Percentiles rank a stretch among this genome's conserved stretches.
Evolutionary conservation across 2,797 vertebrate genomes (phyloP).

Genomic region (Serranus cabrilla): DNA sequence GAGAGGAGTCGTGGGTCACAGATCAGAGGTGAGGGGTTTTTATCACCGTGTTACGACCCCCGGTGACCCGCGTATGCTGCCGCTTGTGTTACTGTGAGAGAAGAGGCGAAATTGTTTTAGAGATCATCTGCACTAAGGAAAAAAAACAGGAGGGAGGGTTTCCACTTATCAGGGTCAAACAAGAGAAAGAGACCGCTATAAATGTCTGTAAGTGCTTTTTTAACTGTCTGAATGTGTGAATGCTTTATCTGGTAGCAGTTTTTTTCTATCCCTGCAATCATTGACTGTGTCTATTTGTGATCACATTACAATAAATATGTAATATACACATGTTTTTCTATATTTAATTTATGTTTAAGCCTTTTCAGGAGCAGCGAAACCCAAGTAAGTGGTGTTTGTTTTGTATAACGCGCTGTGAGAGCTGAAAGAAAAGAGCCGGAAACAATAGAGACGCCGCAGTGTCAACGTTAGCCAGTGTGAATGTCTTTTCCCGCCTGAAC

Average conservation of each 20-base stretch:
- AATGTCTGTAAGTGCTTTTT: slow-evolving; percentile 44
- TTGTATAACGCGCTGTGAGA: slow-evolving; percentile 5
- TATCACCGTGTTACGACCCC: slow-evolving; percentile 75
- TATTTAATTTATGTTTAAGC: neutral
- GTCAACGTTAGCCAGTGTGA: slow-evolving; percentile 36
- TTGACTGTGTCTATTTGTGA: slow-evolving; percentile 33
- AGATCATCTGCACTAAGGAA: slow-evolving; percentile 54
- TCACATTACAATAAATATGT: slow-evolving; percentile 72
- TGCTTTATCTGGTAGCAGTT: slow-evolving; percentile 18
- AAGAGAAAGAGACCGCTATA: slow-evolving; percentile 15
- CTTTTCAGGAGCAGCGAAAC: slow-evolving; percentile 18
- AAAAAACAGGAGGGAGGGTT: slow-evolving; percentile 5
- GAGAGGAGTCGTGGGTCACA: slow-evolving; percentile 75
- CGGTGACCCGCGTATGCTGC: slow-evolving; percentile 65
- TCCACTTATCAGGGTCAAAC: slow-evolving; percentile 29
- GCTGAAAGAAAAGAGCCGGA: slow-evolving; percentile 9
- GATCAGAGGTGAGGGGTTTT: slow-evolving; percentile 80
- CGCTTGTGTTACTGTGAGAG: slow-evolving; percentile 47
- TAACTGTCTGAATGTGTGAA: slow-evolving; percentile 27
- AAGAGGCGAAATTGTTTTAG: slow-evolving; percentile 59
- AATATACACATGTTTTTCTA: slow-evolving; percentile 40
- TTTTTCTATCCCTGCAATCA: slow-evolving; percentile 27
- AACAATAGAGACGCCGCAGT: slow-evolving; percentile 36
- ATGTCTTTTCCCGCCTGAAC: slow-evolving; percentile 24
- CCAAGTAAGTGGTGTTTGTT: slow-evolving; percentile 21